Evolutionary conservation across 2,888 invertebrate genomes (phyloP), one percentile per base, ranked within the genome.

Genomic region (Oscheius sp.): DNA sequence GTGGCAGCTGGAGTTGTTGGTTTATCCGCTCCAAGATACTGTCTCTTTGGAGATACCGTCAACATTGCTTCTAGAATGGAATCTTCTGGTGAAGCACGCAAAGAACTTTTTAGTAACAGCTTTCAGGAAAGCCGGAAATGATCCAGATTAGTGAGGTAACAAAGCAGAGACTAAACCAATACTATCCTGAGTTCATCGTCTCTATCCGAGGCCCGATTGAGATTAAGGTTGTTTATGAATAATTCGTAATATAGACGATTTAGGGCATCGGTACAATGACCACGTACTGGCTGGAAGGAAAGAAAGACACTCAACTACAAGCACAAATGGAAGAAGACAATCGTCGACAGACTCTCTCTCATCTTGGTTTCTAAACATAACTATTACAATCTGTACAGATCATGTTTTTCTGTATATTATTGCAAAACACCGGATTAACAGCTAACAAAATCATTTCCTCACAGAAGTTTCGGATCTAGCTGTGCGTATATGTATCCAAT

Each of bases 1-100:
- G 88, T 87, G 7, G 87, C 87, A 21, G 86, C 88, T 0, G 88
- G 88, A 35, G 88, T 88, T 10, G 87, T 87, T 32, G 87, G 87
- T n/a, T 75, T 85, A 29, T 85, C 81, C 33, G 86, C 87, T 1
- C 87, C 87, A n/a, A 75, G 87, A 32, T 88, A 88, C 63, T 88
- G 88, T 77, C 82, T 88, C 1, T 87, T 88, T 66, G 88, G 88
- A 50, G 88, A 88, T 75, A 88, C 88, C 37, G 84, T 84, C 7
- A 87, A 87, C 66, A 79, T 86, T 55, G 87, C 87, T 2, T 86
- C 86, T 5, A 75, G 87, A 48, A 87, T 88, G 87, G 88, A 88
- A 66, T 84, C 83, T 21, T 85, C 84, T 42, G 42, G 42, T 42
- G 7, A 42, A 42, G 21, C 7, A 5, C 7, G 42, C 42, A 42